These are phyloP conservation scores for Fissipunctia ypsillon DNA, from an alignment of 2,888 invertebrate species.

Conservation along the genomic window DNA sequence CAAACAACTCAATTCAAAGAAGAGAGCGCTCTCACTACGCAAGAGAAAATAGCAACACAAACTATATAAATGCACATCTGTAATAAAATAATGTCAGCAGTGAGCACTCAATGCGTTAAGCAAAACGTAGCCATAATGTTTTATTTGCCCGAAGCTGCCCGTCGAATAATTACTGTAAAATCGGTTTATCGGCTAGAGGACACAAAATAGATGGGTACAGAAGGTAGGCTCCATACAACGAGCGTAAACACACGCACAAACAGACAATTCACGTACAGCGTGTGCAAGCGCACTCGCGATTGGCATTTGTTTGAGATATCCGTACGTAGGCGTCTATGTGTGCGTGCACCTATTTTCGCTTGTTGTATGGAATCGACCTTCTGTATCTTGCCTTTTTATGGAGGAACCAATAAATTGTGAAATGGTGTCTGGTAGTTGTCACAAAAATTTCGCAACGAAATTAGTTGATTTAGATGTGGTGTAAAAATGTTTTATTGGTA, in stretches of 20 bases:
- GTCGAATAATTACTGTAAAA: slow-evolving; percentile 55
- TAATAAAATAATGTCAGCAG: slow-evolving; percentile 51
- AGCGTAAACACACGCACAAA: neutral
- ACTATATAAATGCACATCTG: slow-evolving; percentile 16
- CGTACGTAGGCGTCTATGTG: neutral
- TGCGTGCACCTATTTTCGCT: neutral
- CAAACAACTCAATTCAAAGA: neutral
- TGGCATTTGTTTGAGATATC: neutral
- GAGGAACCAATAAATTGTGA: slow-evolving; percentile 47
- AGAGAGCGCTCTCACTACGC: too few species aligned
- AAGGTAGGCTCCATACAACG: neutral
- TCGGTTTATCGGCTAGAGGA: slow-evolving; percentile 39
- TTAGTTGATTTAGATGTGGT: slow-evolving; percentile 31
- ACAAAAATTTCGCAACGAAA: slow-evolving; percentile 34
- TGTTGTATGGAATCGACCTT: neutral
- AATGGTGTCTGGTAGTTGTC: slow-evolving; percentile 55
- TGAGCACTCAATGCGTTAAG: slow-evolving; percentile 36
- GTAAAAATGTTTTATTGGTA: slow-evolving; percentile 39
- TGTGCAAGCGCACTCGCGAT: neutral
- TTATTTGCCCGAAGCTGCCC: slow-evolving; percentile 52
- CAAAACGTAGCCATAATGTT: slow-evolving; percentile 44
- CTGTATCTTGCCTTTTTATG: neutral
- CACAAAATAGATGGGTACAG: neutral
- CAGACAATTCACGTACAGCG: neutral
- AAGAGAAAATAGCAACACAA: slow-evolving; percentile 7